These are phyloP conservation scores for Ardeotis arabs DNA, from an alignment of 2,113 vertebrate species.

Conservation along the genomic window DNA sequence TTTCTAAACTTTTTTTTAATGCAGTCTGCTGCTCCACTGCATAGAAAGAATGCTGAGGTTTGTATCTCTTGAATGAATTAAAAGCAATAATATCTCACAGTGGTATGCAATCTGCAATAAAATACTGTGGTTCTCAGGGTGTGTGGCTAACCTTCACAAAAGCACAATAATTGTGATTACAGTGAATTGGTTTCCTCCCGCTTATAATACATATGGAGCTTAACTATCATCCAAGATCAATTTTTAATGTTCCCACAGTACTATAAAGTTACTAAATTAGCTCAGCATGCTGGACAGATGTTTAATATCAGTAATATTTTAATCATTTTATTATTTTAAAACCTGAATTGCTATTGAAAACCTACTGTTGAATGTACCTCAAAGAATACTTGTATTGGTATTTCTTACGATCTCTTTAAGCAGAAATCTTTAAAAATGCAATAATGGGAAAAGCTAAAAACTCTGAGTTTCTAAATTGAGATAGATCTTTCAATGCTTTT, in stretches of 20 bases:
- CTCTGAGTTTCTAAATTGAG: background rate
- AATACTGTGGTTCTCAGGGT: background rate
- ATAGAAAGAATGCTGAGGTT: background rate
- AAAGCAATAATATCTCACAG: background rate
- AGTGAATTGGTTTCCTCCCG: background rate
- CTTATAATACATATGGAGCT: background rate
- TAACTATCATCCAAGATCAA: background rate
- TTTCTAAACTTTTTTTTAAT: background rate
- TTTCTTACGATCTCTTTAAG: background rate
- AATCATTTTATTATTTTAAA: slow-evolving; percentile 7
- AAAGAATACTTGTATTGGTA: background rate
- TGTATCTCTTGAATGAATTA: background rate
- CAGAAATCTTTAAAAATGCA: background rate
- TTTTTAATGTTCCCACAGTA: background rate
- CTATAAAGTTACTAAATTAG: slow-evolving; percentile 2
- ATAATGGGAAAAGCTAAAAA: background rate
- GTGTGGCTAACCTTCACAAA: background rate
- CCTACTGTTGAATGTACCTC: background rate
- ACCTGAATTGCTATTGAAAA: background rate
- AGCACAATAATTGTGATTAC: background rate
- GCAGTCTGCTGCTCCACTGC: background rate
- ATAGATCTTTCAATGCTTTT: background rate
- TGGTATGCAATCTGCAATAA: background rate
- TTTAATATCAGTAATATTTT: slow-evolving; percentile 32
- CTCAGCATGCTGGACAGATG: background rate